Evolutionary conservation across 2,797 vertebrate species (phyloP), one percentile per base, ranked within the genome.

Genomic region (Halcyon chelicuti): DNA sequence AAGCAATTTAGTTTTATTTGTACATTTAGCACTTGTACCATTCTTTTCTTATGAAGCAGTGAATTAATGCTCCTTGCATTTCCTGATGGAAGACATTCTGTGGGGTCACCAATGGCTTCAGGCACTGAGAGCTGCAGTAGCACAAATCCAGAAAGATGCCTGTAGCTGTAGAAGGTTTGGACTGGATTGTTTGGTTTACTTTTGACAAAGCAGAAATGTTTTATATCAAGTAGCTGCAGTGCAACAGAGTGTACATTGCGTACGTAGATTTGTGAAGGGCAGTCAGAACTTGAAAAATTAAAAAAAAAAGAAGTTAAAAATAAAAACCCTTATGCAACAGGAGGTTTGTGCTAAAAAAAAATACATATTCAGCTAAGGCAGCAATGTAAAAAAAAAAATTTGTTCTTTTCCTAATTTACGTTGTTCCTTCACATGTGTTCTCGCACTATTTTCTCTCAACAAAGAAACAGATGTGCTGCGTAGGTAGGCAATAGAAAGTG

Each of bases 401-500:
- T 83, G 9, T 67, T 35, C 1, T 28, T 70, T 81, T 90, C 44
- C 39, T 86, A 86, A 84, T 71, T 88, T 28, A 71, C 29, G 22
- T 21, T 55, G 83, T 94, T 58, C 8, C 42, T 89, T 82, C 40
- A 44, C 1, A 0, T 40, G n/a, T 19, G 60, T 15, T 35, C 40
- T 57, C 62, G 39, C 31, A 47, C 18, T 66, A 14, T 63, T 83
- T 95, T 81, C n/a, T 78, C 85, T 68, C 40, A 72, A 55, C 21
- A 54, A 92, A 86, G 67, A 96, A 94, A 57, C 89, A 94, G 88
- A 93, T 95, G 86, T 71, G 67, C 65, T 80, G 55, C 63, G 80
- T 37, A 88, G 76, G 90, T 91, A 95, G 80, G 78, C 61, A 94
- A 78, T 52, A 75, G 75, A 79, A 92, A 94, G 90, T 65, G 74